Conservation (phyloP, 1,140 invertebrate species). For the Megalopta genalis region DNA sequence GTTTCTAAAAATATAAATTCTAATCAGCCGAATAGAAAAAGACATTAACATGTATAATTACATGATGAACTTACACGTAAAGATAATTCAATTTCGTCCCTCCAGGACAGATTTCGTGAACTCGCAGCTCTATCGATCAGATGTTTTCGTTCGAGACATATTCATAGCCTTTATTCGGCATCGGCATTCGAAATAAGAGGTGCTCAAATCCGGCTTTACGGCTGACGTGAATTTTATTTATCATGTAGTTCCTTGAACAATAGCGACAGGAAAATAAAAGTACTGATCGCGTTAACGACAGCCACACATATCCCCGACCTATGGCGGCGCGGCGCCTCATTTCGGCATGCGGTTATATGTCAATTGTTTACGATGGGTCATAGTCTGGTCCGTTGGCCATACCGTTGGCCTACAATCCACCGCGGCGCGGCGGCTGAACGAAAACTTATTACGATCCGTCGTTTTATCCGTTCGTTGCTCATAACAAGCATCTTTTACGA, state of each 20-base stretch:
- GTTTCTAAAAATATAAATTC: no score
- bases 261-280: constrained; percentile 34
- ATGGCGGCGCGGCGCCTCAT: not conserved
- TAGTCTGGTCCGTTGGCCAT: constrained; percentile 22
- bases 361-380: constrained; percentile 42
- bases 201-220: no score
- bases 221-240: no score
- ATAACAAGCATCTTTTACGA: constrained; percentile 74
- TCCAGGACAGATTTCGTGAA: no score
- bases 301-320: not conserved
- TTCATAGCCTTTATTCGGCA: no score
- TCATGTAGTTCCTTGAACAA: no score
- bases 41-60: no score
- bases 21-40: no score
- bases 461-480: constrained; percentile 68
- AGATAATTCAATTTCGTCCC: no score
- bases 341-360: not conserved
- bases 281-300: not conserved
- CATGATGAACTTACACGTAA: no score
- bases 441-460: constrained; percentile 70
- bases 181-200: no score
- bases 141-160: not conserved
- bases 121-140: not conserved
- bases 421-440: constrained; percentile 32
- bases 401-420: constrained; percentile 35